These are phyloP conservation scores for Melikaiella ostensackeni DNA, from an alignment of 2,888 invertebrate species.

Conservation along the genomic window DNA sequence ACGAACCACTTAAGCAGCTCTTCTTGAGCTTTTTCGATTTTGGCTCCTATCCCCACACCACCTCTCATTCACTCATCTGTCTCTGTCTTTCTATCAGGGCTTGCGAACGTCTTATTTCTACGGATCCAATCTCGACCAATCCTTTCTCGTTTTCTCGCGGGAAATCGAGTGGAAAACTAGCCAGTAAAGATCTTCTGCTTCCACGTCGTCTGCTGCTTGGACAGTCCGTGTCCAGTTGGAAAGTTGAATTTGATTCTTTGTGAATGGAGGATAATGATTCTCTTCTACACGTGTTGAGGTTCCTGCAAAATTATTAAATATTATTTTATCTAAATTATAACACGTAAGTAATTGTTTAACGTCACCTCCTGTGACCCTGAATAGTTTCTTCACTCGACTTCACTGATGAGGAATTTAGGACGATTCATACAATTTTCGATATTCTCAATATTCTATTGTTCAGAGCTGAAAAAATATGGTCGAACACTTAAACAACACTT, in stretches of 20 bases:
- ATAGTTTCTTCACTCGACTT: no score
- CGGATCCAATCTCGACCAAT: slow-evolving; percentile 68
- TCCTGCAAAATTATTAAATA: neutral
- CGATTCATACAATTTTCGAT: no score
- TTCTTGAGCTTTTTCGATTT: slow-evolving; percentile 64
- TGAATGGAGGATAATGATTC: neutral
- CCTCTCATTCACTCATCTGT: slow-evolving; percentile 41
- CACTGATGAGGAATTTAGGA: no score
- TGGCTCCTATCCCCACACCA: slow-evolving; percentile 46
- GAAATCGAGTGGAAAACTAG: slow-evolving; percentile 75
- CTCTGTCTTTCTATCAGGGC: slow-evolving; percentile 40
- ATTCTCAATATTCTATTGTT: no score
- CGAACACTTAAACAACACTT: neutral
- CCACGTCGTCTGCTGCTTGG: slow-evolving; percentile 40
- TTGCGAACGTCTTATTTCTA: slow-evolving; percentile 44
- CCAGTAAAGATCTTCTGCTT: slow-evolving; percentile 65
- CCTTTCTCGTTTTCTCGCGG: slow-evolving; percentile 69
- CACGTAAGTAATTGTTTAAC: no score
- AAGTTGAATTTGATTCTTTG: neutral
- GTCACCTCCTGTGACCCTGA: no score
- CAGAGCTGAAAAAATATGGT: neutral
- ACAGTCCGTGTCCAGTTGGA: neutral
- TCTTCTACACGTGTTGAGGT: neutral
- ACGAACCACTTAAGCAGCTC: slow-evolving; percentile 62
- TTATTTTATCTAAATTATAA: no score